phyloP scores from a whole-genome alignment of 2,113 vertebrate genomes.

The Ornithorhynchus anatinus region DNA sequence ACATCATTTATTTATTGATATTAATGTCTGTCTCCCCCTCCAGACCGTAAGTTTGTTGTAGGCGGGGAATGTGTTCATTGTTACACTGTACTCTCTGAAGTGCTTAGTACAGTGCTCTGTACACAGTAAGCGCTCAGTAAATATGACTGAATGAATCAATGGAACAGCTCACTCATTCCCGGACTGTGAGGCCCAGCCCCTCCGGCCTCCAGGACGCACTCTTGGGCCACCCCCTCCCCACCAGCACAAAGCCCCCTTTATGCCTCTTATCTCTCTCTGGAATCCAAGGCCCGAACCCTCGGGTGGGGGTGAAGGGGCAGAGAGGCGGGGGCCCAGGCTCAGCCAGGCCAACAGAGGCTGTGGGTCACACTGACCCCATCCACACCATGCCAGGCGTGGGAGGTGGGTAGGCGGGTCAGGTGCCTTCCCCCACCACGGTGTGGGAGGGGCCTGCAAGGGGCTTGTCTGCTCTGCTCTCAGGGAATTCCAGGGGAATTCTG shows the following conservation, averaged over 20 bases:
- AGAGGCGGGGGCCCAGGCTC: not conserved
- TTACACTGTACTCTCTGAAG: too few relatives aligned
- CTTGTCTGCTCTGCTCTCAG: too few relatives aligned
- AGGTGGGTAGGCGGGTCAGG: conserved; percentile 22
- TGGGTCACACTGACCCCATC: too few relatives aligned
- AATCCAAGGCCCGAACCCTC: conserved; percentile 35
- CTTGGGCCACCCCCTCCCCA: conserved; percentile 37
- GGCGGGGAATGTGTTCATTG: too few relatives aligned
- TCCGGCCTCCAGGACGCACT: conserved; percentile 24
- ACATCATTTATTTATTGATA: too few relatives aligned
- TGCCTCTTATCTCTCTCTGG: conserved; percentile 16
- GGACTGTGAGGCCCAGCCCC: conserved; percentile 20
- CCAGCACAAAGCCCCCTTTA: conserved; percentile 70
- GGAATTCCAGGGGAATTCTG: too few relatives aligned
- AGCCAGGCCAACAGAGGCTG: too few relatives aligned
- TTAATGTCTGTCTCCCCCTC: too few relatives aligned
- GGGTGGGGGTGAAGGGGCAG: conserved; percentile 15
- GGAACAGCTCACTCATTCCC: conserved; percentile 17
- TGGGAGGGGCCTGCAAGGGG: too few relatives aligned
- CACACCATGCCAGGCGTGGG: not conserved
- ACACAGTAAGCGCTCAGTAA: too few relatives aligned
- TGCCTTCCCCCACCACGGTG: not conserved
- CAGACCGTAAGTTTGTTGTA: too few relatives aligned
- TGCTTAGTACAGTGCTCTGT: too few relatives aligned
- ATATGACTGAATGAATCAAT: conserved; percentile 10